Base-by-base conservation (phyloP, 2,888 invertebrate genomes). In the Xestia sexstrigata region DNA sequence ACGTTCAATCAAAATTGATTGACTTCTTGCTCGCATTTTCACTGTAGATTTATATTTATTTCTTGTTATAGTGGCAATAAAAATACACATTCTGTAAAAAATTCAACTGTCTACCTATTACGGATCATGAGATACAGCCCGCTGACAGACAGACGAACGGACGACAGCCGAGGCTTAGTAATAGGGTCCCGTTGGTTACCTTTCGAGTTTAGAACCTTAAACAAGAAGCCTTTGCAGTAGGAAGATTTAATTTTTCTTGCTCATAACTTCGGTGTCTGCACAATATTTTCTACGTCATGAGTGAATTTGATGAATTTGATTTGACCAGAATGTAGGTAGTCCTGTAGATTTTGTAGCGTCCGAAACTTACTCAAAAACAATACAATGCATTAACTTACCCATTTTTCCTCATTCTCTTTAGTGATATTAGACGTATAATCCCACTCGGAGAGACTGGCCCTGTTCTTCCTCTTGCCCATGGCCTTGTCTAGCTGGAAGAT, bases 341-440 rank as follows among this genome's bases (percentile, higher is more conserved):
- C 3, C 2, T 11, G 2, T 7, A 58, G 17, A 66, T 4, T 0
- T 65, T 26, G 17, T 13, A 23, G 9, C 23, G 58, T 15, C 23
- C 5, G 6, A 30, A 30, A 39, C 15, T 15, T 3, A 39, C 15
- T 15, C 2, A 35, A 17, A 74, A 42, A n/a, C 35, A 26, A 55
- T 17, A 17, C 0, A 39, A 76, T 1, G 5, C 17, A 23, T 23
- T 9, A 23, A 87, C 93, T 65, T 39, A 96, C 96, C 93, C 94
- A 92, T 80, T 90, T 93, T n/a, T 96, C 96, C 26, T 96, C 96
- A 88, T 96, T 98, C 76, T 97, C 97, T 72, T 98, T 97, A 0
- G 98, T 98, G 63, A 98, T 97, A 91, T 98, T 98, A 0, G 98
- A 98, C 0, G 97, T 97, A 91, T 98, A 98, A 0, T 96, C 97